phyloP scores from a whole-genome alignment of 2,113 vertebrate genomes.

The Climacteris rufus region DNA sequence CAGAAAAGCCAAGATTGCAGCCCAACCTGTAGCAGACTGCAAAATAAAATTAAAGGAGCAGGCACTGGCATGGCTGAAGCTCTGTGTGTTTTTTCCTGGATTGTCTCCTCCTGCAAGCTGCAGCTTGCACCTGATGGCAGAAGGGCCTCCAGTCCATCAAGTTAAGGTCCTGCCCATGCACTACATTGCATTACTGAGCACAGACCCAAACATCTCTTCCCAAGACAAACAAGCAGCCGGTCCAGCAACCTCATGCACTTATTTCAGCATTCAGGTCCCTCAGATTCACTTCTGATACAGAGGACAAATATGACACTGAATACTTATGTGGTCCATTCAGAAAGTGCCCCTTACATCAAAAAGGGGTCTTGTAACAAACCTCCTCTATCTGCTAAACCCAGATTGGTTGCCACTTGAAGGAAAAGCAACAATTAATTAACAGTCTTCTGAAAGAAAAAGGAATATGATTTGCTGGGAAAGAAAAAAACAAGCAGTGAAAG shows the following conservation, averaged over 20 bases:
- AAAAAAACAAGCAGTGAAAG: neutral
- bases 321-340: neutral
- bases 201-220: neutral
- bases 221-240: neutral
- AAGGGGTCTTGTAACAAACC: neutral
- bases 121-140: neutral
- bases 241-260: neutral
- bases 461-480: neutral
- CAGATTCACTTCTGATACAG: neutral
- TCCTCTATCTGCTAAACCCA: neutral
- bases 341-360: neutral
- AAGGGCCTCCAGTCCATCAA: neutral
- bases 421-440: neutral
- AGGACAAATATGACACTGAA: neutral
- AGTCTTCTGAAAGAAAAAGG: neutral
- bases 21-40: neutral
- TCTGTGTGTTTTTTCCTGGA: neutral
- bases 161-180: neutral
- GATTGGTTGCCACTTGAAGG: neutral
- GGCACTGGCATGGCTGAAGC: neutral
- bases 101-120: neutral
- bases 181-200: rapidly evolving
- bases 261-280: neutral
- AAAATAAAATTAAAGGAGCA: neutral
- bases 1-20: neutral